A percentile compares a stretch with the other conserved stretches of the same genome.
Evolutionary conservation across 2,113 vertebrate genomes (phyloP).

Genomic region (rat (Rattus norvegicus)): DNA sequence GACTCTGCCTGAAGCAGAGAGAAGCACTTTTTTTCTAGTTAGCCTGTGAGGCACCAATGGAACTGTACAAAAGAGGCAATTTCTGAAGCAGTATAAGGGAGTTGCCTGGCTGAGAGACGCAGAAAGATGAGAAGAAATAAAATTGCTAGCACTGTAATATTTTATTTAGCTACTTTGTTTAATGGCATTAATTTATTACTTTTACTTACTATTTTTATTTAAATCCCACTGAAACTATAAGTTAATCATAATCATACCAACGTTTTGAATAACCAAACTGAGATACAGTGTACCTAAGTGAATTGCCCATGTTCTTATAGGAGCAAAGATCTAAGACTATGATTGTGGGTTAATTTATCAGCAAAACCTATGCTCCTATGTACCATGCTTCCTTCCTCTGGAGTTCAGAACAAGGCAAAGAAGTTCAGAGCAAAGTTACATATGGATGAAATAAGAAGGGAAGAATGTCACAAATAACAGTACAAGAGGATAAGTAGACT

Average conservation of each 20-base stretch:
- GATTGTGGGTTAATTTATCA: background rate
- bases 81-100: background rate
- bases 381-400: background rate
- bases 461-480: background rate
- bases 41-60: background rate
- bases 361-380: background rate
- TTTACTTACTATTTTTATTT: background rate
- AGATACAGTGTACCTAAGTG: background rate
- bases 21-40: background rate
- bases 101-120: background rate
- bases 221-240: background rate
- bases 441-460: background rate
- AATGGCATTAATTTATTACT: background rate
- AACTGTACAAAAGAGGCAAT: background rate
- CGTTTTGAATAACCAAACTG: background rate
- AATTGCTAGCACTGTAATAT: background rate
- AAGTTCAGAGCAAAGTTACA: background rate
- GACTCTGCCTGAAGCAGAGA: background rate
- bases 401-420: background rate
- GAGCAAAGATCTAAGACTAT: background rate
- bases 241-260: background rate
- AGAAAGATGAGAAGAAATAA: background rate
- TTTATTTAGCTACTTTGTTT: background rate
- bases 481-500: background rate
- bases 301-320: background rate